A percentile compares a stretch with the other conserved stretches of the same genome.
These are phyloP conservation scores for Trematomus loennbergii DNA, from an alignment of 2,113 vertebrate species.

Conservation along the genomic window DNA sequence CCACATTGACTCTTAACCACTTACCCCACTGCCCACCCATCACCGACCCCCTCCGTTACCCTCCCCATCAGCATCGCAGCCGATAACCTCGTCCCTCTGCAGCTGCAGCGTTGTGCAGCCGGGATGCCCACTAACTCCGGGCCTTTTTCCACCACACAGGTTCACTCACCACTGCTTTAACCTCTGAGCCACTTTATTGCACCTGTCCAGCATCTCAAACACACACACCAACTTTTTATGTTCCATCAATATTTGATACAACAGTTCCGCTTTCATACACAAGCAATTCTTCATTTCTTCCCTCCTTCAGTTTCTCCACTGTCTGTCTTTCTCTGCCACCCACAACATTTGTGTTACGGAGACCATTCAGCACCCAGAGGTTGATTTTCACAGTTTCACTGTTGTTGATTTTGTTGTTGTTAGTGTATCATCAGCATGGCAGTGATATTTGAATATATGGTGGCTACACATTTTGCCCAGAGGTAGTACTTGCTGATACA, in stretches of 20 bases:
- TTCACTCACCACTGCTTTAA: background rate
- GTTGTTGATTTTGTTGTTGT: constrained; percentile 2
- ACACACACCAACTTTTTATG: constrained; percentile 11
- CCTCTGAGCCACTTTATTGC: constrained; percentile 41
- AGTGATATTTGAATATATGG: too few species aligned
- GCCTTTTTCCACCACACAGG: constrained; percentile 16
- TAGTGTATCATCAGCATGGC: too few species aligned
- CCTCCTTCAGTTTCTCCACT: constrained; percentile 72
- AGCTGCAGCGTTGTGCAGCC: constrained; percentile 5
- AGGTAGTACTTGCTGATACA: too few species aligned
- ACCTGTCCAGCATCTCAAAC: constrained; percentile 37
- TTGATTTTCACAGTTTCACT: background rate
- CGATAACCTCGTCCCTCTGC: background rate
- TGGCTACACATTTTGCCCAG: too few species aligned
- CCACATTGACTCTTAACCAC: constrained; percentile 20
- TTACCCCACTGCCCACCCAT: background rate
- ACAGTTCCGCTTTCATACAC: constrained; percentile 32
- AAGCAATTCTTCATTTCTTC: constrained; percentile 1
- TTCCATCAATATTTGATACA: constrained; percentile 52
- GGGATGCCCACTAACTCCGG: background rate
- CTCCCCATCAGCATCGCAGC: background rate
- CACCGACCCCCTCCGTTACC: background rate
- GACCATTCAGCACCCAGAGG: background rate
- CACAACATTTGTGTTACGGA: constrained; percentile 7
- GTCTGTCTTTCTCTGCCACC: constrained; percentile 25